These are phyloP conservation scores for Leptinotarsa haldemani DNA, from an alignment of 2,888 invertebrate genomes.

Conservation along the genomic window DNA sequence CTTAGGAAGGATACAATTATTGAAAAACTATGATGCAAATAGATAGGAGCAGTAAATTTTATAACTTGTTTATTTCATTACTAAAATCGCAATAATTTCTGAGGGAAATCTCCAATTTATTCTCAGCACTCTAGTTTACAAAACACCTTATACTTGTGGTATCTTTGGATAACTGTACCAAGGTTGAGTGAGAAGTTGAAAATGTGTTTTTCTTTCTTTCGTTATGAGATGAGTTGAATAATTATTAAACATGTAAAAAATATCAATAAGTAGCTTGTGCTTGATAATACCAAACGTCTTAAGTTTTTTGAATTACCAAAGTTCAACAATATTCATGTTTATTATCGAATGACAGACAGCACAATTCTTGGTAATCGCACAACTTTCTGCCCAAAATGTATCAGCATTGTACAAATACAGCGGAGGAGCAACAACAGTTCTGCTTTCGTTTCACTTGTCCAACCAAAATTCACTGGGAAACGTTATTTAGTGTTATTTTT, in stretches of 20 bases:
- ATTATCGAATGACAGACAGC: conserved; percentile 39
- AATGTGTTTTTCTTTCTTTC: conserved; percentile 58
- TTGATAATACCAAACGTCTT: conserved; percentile 43
- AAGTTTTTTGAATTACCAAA: conserved; percentile 36
- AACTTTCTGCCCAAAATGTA: conserved; percentile 44
- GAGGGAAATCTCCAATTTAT: neutral
- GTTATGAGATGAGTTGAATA: conserved; percentile 46
- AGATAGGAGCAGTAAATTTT: no score
- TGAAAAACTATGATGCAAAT: no score
- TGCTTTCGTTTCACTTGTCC: conserved; percentile 15
- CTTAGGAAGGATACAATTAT: no score
- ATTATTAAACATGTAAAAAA: conserved; percentile 49
- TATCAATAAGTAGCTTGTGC: conserved; percentile 55
- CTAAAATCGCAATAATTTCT: neutral
- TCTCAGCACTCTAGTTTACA: neutral
- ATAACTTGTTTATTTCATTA: neutral
- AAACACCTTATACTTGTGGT: neutral
- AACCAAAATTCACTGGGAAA: conserved; percentile 14
- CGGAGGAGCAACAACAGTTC: conserved; percentile 41
- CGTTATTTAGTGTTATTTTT: conserved; percentile 45
- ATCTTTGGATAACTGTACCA: conserved; percentile 54
- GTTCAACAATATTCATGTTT: conserved; percentile 39
- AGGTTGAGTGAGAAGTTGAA: conserved; percentile 61
- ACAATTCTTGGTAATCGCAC: conserved; percentile 45
- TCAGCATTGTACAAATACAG: conserved; percentile 45